phyloP scores from a whole-genome alignment of 37 sponge, comb jelly and placozoan genomes.

The Dysidea cf. avara region DNA sequence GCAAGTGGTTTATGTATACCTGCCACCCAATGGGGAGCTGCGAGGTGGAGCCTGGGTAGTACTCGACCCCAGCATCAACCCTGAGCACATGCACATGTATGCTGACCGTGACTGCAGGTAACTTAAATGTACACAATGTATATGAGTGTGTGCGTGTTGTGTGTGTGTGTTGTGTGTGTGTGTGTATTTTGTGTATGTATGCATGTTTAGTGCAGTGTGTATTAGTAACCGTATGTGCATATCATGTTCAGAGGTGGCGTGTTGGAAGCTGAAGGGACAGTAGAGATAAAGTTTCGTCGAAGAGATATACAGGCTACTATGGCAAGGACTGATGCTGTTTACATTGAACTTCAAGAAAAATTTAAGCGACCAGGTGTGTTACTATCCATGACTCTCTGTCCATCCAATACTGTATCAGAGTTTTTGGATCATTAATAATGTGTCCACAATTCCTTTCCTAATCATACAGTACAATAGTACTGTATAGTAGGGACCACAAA shows the following conservation, averaged over 20 bases:
- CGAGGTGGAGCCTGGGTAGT: constrained; percentile 99
- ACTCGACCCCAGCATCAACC: constrained; percentile 96
- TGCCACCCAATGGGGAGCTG: constrained; percentile 96
- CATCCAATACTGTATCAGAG: no score
- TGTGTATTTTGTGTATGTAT: no score
- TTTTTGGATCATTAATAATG: no score
- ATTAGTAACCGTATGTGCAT: constrained; percentile 1
- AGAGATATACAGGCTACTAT: constrained; percentile 87
- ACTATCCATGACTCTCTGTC: no score
- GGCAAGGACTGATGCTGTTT: constrained; percentile 74
- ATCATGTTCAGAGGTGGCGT: constrained; percentile 98
- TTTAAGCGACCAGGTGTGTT: constrained; percentile 27
- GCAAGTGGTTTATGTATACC: constrained; percentile 89
- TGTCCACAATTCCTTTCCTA: no score
- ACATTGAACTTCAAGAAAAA: constrained; percentile 38
- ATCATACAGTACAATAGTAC: no score
- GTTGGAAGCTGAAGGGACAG: constrained; percentile 94
- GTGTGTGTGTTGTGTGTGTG: no score
- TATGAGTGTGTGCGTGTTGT: no score
- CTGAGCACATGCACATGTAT: constrained; percentile 96
- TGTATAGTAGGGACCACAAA: no score
- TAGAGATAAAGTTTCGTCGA: constrained; percentile 84
- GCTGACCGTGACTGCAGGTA: constrained; percentile 54
- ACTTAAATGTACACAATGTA: background rate
- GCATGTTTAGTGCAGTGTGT: constrained; percentile 1